phyloP scores from a whole-genome alignment of 1,140 invertebrate species.

The Lasaia peninsularis region DNA sequence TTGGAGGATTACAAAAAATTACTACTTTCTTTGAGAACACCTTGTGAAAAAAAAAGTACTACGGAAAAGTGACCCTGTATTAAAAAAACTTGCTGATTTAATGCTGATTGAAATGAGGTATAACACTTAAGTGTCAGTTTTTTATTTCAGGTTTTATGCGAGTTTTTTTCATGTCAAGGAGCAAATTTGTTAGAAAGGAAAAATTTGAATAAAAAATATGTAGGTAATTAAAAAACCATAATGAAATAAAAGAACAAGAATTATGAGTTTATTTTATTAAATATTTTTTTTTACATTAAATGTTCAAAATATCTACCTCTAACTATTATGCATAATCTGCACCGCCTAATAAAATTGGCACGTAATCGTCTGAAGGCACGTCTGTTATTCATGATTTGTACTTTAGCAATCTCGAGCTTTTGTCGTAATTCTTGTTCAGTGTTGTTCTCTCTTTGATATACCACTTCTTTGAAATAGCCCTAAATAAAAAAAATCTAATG shows the following conservation, averaged over 20 bases:
- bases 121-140: neutral
- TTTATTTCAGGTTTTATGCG: conserved; percentile 5
- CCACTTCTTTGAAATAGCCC: conserved; percentile 45
- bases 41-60: conserved; percentile 13
- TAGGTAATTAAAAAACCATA: conserved; percentile 11
- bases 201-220: conserved; percentile 9
- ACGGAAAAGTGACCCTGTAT: conserved; percentile 14
- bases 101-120: conserved; percentile 8
- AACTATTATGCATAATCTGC: conserved; percentile 16
- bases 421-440: conserved; percentile 22
- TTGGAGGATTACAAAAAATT: conserved; percentile 15
- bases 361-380: conserved; percentile 17
- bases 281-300: conserved; percentile 15
- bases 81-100: conserved; percentile 11
- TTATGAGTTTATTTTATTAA: conserved; percentile 12
- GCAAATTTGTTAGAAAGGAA: conserved; percentile 14
- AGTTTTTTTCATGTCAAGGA: conserved; percentile 12
- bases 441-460: conserved; percentile 30
- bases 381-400: conserved; percentile 17
- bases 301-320: conserved; percentile 21
- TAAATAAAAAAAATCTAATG: conserved; percentile 57
- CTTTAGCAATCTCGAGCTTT: conserved; percentile 19
- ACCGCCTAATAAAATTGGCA: conserved; percentile 14
- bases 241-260: conserved; percentile 9
- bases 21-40: conserved; percentile 14